Percentiles rank a stretch among this genome's conserved stretches.
These are phyloP conservation scores for Rhinichthys osculus DNA, from an alignment of 2,797 vertebrate genomes.

Conservation along the genomic window DNA sequence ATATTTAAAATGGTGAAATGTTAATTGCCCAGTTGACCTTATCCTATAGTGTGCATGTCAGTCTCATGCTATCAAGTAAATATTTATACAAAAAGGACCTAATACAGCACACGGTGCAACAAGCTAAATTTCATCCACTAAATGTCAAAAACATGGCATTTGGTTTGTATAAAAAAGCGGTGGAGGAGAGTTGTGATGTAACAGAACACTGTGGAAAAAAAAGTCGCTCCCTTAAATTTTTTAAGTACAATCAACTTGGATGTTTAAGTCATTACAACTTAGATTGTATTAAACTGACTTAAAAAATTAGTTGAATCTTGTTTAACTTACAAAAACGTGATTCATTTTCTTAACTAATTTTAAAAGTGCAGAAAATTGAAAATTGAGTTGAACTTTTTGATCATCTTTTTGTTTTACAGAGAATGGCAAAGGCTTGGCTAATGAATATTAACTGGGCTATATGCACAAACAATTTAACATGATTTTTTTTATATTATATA, in stretches of 20 bases:
- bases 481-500: background rate
- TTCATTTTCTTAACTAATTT: no score
- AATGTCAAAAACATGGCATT: background rate
- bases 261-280: no score
- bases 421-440: background rate
- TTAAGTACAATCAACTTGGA: no score
- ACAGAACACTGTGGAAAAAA: background rate
- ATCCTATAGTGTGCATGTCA: slow-evolving; percentile 21
- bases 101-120: background rate
- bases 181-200: background rate
- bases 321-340: no score
- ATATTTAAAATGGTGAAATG: slow-evolving; percentile 52
- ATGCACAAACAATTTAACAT: background rate
- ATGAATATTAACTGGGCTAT: background rate
- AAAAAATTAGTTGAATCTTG: no score
- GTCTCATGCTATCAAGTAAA: background rate
- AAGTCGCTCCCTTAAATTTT: no score
- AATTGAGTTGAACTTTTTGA: no score
- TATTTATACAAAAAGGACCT: background rate
- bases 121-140: background rate
- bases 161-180: background rate
- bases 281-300: no score
- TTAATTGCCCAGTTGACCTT: slow-evolving; percentile 60
- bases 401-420: no score
- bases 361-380: no score